Conservation (phyloP, 2,888 invertebrate species). For the Belgica antarctica region DNA sequence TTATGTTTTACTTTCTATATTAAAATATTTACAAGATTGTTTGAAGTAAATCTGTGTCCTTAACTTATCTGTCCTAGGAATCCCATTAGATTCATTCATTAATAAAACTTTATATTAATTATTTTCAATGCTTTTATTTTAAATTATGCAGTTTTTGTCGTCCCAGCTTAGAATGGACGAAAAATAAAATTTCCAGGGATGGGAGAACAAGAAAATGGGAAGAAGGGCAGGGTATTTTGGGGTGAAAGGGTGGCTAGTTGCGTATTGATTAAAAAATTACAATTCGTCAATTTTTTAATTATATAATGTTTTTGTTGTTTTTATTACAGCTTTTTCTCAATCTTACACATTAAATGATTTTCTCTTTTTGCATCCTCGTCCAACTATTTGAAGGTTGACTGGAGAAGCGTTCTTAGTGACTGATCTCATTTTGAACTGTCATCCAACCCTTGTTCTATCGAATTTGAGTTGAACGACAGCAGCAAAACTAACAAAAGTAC, state of each 20-base stretch:
- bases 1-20: too few relatives aligned
- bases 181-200: not conserved
- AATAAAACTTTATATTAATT: constrained; percentile 4
- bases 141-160: constrained; percentile 2
- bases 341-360: constrained; percentile 40
- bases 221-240: too few relatives aligned
- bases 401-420: too few relatives aligned
- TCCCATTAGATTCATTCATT: constrained; percentile 3
- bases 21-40: constrained; percentile 15
- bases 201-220: not conserved
- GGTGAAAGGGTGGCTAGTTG: not conserved
- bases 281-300: constrained; percentile 32
- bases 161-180: not conserved
- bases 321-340: constrained; percentile 42
- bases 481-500: too few relatives aligned
- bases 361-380: constrained; percentile 15
- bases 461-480: too few relatives aligned
- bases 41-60: too few relatives aligned
- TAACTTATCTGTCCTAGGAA: constrained; percentile 1
- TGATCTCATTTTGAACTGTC: too few relatives aligned
- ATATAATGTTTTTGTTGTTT: constrained; percentile 38
- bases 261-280: constrained; percentile 3
- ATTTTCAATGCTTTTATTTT: constrained; percentile 2
- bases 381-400: too few relatives aligned
- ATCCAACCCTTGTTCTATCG: too few relatives aligned